phyloP scores from a whole-genome alignment of 2,797 vertebrate genomes.

The Typhlichthys subterraneus region DNA sequence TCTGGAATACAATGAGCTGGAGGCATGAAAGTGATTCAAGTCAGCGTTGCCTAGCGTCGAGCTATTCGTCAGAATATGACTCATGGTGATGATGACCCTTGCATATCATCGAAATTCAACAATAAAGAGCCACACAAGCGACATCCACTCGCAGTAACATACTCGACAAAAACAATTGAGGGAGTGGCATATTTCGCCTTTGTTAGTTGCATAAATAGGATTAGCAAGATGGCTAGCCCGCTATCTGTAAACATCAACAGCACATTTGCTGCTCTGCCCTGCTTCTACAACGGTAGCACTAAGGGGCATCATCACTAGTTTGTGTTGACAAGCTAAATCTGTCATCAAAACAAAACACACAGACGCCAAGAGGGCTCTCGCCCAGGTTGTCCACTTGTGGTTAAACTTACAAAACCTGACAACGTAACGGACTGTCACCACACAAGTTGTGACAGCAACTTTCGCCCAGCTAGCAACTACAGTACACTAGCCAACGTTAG shows the following conservation, averaged over 20 bases:
- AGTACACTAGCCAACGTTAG: constrained; percentile 12
- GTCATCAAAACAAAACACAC: constrained; percentile 10
- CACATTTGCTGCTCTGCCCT: constrained; percentile 9
- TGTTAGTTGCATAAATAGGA: constrained; percentile 73
- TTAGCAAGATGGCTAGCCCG: constrained; percentile 55
- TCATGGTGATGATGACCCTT: constrained; percentile 8
- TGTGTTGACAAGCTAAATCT: not conserved
- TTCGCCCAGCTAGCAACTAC: constrained; percentile 39
- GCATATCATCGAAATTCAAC: constrained; percentile 37
- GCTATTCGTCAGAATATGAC: constrained; percentile 9
- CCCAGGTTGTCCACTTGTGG: not conserved
- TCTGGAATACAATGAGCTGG: constrained; percentile 19
- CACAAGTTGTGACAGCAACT: constrained; percentile 67
- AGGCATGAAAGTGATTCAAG: constrained; percentile 14
- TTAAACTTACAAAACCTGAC: constrained; percentile 24
- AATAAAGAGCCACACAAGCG: constrained; percentile 19
- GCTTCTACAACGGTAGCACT: not conserved
- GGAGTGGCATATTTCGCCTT: constrained; percentile 68
- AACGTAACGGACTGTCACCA: constrained; percentile 28
- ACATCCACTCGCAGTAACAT: constrained; percentile 40
- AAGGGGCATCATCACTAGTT: not conserved
- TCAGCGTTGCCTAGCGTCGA: constrained; percentile 57
- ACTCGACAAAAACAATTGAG: constrained; percentile 62
- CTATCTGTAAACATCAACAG: constrained; percentile 33
- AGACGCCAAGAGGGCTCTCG: not conserved